Evolutionary conservation across 2,113 vertebrate genomes (phyloP), one percentile per base, ranked within the genome.

Genomic region (Bubalus kerabau): DNA sequence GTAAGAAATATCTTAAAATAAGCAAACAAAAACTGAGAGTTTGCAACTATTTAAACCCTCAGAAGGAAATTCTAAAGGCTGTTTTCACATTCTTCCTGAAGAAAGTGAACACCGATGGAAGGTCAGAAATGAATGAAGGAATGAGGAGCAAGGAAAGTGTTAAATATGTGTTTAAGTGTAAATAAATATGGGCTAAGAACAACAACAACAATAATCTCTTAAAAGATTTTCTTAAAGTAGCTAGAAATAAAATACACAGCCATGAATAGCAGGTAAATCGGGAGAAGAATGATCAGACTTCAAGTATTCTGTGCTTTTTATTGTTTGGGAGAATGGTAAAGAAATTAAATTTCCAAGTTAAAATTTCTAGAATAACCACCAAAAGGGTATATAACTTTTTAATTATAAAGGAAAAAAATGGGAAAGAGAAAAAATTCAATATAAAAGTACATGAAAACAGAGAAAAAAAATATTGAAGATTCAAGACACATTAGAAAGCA

Each of bases 1-100:
- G 50, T 59, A 40, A 59, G 91, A 94, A 93, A 85, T 81, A 60
- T 74, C 46, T 78, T 80, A 81, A 90, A 96, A 95, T 4, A 95
- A 87, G 62, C 81, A 64, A 94, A 91, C 1, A 87, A 85, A 96
- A 92, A 67, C n/a, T 50, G n/a, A 90, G 59, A 92, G 15, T 82
- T 96, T 94, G 21, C 32, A 57, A 80, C 15, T n/a, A 50, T n/a
- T 82, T 11, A 94, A 32, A 71, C 13, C 23, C 32, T 56, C 48
- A 89, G 57, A 91, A 94, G 40, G 91, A 64, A 82, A 40, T 91
- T 84, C 23, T 86, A 46, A 95, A 85, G 40, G 7, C 54, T 95
- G 23, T n/a, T 87, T 8, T 62, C 30, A 54, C 50, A 36, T 54
- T 54, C 19, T 83, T 83, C 17, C 60, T 32, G 36, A 95, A 95